Base-by-base conservation (phyloP, 2,797 vertebrate genomes). In the Acrossocheilus wenchowensis region DNA sequence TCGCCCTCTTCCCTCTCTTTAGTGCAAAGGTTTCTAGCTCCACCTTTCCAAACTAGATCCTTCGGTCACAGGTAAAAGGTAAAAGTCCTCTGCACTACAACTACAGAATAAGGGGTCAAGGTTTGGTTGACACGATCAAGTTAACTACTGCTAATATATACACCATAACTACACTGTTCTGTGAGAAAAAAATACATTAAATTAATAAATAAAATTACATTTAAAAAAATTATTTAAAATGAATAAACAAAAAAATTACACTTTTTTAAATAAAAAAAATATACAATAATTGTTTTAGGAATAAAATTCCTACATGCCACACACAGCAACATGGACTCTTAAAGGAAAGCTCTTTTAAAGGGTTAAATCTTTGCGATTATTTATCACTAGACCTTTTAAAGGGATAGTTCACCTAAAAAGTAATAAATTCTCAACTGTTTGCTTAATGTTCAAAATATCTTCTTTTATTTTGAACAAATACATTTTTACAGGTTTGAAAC, bases 11-110 rank as follows among this genome's bases (percentile, higher is more conserved):
- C 17, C 68, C 66, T 81, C 8, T 57, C 14, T 50, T 72, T 48
- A 87, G 82, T 78, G 60, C 64, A 36, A 74, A 52, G 66, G 64
- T 74, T 66, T 60, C 45, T 62, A 34, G 78, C 75, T 78, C 77
- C 77, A 60, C 69, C 48, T 48, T 60, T 45, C 68, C 17, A 54
- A 26, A 50, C 48, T 52, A 23, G 11, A 77, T 45, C 26, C 2
- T 3, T 2, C 64, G 39, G 43, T 36, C 80, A 64, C 64, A 88
- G 72, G 78, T 68, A 39, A 45, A 69, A 78, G 69, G 73, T 82
- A 50, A 83, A 83, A 73, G 81, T 41, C 54, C 84, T 73, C 62
- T 45, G 52, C 43, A 77, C 43, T 81, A 26, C 11, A 64, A 68
- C 64, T 71, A 69, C 15, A 57, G 15, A 71, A 6, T 23, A 68